Conservation (phyloP, 2,888 invertebrate species). For the Dynastes hyllus region DNA sequence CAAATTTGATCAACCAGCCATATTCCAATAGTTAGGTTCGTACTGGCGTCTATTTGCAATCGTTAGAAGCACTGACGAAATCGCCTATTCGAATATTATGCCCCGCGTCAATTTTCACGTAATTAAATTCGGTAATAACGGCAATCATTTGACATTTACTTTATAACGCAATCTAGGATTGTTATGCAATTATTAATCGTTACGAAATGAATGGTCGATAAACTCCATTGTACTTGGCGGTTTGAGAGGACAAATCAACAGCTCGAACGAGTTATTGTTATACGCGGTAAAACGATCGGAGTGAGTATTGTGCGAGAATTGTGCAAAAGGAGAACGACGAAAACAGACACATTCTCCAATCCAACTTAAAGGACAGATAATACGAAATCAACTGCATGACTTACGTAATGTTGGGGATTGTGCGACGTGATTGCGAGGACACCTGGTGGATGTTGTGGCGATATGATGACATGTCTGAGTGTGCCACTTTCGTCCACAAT, state of each 20-base stretch:
- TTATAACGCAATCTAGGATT: not conserved
- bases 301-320: slow-evolving; percentile 13
- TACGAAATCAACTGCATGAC: slow-evolving; percentile 63
- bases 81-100: slow-evolving; percentile 11
- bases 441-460: slow-evolving; percentile 79
- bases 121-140: slow-evolving; percentile 23
- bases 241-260: slow-evolving; percentile 7
- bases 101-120: slow-evolving; percentile 6
- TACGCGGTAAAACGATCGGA: not conserved
- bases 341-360: not conserved
- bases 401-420: slow-evolving; percentile 79
- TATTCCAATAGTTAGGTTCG: not conserved
- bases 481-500: slow-evolving; percentile 93
- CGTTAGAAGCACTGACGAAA: slow-evolving; percentile 18
- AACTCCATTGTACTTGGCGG: not conserved
- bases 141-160: slow-evolving; percentile 29
- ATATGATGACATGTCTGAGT: slow-evolving; percentile 91
- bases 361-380: not conserved
- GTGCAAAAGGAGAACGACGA: slow-evolving; percentile 7
- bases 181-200: slow-evolving; percentile 19
- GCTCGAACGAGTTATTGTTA: slow-evolving; percentile 14
- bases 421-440: slow-evolving; percentile 75
- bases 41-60: slow-evolving; percentile 4
- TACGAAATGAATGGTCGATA: slow-evolving; percentile 20
- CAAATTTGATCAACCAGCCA: slow-evolving; percentile 21